Conservation (phyloP, 2,113 vertebrate species). For the Leiothrix lutea region DNA sequence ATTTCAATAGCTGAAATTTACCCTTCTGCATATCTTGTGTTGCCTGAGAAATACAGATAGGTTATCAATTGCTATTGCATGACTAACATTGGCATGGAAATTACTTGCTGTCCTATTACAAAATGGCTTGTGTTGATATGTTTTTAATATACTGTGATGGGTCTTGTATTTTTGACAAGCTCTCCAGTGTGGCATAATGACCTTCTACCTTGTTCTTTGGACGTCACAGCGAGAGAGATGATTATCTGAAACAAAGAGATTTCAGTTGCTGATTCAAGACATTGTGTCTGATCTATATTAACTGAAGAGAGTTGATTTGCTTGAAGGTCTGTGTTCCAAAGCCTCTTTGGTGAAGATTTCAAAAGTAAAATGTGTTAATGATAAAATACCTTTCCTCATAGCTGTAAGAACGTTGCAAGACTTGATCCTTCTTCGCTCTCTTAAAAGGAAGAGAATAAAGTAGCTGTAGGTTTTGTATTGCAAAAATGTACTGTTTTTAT, state of each 20-base stretch:
- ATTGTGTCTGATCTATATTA: not conserved
- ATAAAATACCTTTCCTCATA: not conserved
- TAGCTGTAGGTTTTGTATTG: not conserved
- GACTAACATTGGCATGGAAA: not conserved
- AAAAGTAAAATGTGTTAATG: not conserved
- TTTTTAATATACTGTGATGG: not conserved
- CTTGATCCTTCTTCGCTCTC: not conserved
- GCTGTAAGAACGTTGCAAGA: not conserved
- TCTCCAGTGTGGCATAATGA: not conserved
- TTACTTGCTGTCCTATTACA: not conserved
- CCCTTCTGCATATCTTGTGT: not conserved
- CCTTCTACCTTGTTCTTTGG: not conserved
- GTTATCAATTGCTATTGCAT: not conserved
- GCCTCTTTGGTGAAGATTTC: not conserved
- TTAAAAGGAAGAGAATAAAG: not conserved
- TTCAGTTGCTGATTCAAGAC: not conserved
- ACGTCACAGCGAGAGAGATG: not conserved
- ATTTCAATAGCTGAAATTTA: not conserved
- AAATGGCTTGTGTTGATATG: not conserved
- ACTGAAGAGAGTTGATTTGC: not conserved
- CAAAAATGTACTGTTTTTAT: not conserved
- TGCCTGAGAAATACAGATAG: not conserved
- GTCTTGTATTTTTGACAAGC: not conserved
- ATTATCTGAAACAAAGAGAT: not conserved
- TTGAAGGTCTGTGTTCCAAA: not conserved